Percentiles rank a stretch among this genome's conserved stretches.
These are phyloP conservation scores for Seladonia tumulorum DNA, from an alignment of 2,888 invertebrate species.

Conservation along the genomic window DNA sequence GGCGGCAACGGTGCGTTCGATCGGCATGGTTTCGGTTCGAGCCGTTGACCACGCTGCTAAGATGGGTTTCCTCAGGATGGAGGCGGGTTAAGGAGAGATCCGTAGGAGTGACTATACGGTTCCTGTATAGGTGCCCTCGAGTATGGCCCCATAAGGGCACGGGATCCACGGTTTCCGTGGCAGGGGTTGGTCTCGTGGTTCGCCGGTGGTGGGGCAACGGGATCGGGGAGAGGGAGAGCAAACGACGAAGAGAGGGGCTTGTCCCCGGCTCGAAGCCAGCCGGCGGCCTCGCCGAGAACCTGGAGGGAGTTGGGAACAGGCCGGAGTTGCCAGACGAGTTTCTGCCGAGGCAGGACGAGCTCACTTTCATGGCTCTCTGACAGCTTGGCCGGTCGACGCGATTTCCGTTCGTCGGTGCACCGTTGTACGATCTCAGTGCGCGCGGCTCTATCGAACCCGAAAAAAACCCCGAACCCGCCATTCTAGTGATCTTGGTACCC, in stretches of 20 bases:
- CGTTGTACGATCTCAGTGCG: slow-evolving; percentile 28
- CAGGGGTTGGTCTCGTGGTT: slow-evolving; percentile 81
- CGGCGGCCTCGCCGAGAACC: slow-evolving; percentile 65
- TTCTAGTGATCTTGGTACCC: not conserved
- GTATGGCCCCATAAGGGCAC: slow-evolving; percentile 76
- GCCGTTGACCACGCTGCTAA: slow-evolving; percentile 54
- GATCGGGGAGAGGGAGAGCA: slow-evolving; percentile 48
- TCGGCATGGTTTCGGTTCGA: slow-evolving; percentile 27
- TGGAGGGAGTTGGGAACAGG: slow-evolving; percentile 75
- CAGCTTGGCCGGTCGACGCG: slow-evolving; percentile 40
- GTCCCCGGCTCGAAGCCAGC: slow-evolving; percentile 63
- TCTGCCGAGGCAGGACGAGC: slow-evolving; percentile 79
- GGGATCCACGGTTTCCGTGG: slow-evolving; percentile 75
- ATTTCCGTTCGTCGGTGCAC: slow-evolving; percentile 9
- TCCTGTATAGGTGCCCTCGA: slow-evolving; percentile 74
- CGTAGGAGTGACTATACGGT: slow-evolving; percentile 81
- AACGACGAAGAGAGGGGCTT: slow-evolving; percentile 59
- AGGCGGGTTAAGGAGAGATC: slow-evolving; percentile 80
- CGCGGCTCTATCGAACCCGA: slow-evolving; percentile 11
- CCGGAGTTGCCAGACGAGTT: slow-evolving; percentile 82
- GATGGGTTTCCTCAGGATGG: slow-evolving; percentile 68
- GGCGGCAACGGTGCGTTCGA: slow-evolving; percentile 14
- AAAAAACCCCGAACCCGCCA: too few species aligned
- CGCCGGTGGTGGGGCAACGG: slow-evolving; percentile 71
- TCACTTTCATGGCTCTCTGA: slow-evolving; percentile 66